Conservation (phyloP, 2,888 invertebrate species). For the Phania funesta region DNA sequence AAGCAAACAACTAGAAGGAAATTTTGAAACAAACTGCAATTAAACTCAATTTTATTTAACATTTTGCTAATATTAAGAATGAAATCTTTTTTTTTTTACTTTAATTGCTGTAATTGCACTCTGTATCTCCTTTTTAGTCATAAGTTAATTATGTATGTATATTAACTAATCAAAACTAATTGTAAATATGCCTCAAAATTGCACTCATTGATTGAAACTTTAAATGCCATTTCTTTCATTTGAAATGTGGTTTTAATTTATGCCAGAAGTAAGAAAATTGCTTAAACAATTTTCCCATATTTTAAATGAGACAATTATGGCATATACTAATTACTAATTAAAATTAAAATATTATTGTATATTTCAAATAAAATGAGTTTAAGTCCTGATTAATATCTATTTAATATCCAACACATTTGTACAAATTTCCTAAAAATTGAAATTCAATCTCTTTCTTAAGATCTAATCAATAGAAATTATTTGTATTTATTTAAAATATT, state of each 20-base stretch:
- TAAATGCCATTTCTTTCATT: constrained; percentile 66
- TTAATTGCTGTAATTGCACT: constrained; percentile 77
- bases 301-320: constrained; percentile 65
- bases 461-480: constrained; percentile 11
- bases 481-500: not conserved
- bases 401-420: not conserved
- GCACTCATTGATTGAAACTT: not conserved
- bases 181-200: constrained; percentile 23
- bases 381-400: not conserved
- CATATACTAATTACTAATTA: constrained; percentile 36
- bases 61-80: no score
- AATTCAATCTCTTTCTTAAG: constrained; percentile 47
- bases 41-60: no score
- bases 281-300: constrained; percentile 22
- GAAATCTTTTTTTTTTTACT: constrained; percentile 40
- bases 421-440: not conserved
- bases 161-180: not conserved
- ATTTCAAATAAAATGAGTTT: constrained; percentile 8
- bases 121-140: constrained; percentile 76
- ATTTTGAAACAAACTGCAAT: not conserved
- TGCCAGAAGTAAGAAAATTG: not conserved
- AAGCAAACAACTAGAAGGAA: not conserved
- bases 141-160: constrained; percentile 66
- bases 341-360: not conserved
- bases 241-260: constrained; percentile 41